A percentile compares a stretch with the other conserved stretches of the same genome.
phyloP scores from a whole-genome alignment of 23 tunicate genomes.

The Phallusia fumigata region DNA sequence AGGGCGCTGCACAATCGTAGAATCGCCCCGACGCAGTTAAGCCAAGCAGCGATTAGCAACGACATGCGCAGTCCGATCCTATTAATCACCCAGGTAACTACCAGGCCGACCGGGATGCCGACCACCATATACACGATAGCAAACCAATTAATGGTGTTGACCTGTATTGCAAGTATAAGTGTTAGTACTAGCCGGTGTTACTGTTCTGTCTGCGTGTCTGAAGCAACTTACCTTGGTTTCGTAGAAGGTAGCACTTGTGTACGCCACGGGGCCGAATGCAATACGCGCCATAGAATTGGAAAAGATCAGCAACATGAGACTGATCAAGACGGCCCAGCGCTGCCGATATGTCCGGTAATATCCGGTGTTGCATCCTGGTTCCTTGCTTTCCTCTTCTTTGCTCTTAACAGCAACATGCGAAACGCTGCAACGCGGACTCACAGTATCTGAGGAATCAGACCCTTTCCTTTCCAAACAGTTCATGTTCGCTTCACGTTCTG shows the following conservation, averaged over 20 bases:
- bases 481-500: neutral
- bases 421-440: neutral
- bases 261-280: conserved; percentile 52
- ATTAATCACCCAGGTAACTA: conserved; percentile 57
- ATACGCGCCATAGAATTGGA: conserved; percentile 47
- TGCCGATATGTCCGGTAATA: conserved; percentile 23
- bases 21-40: conserved; percentile 33
- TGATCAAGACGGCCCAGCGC: conserved; percentile 25
- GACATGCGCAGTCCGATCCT: conserved; percentile 47
- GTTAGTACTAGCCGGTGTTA: too few relatives aligned
- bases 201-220: too few relatives aligned
- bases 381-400: neutral
- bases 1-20: conserved; percentile 53
- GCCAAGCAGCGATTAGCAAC: conserved; percentile 42
- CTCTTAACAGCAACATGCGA: neutral
- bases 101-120: conserved; percentile 51
- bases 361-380: neutral
- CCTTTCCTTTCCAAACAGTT: neutral
- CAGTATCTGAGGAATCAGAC: neutral
- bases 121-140: conserved; percentile 64
- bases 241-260: conserved; percentile 45
- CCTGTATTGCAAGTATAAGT: neutral
- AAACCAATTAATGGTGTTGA: conserved; percentile 55
- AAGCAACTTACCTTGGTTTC: conserved; percentile 34
- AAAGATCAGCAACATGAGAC: conserved; percentile 19